Conservation (phyloP, 2,888 invertebrate genomes). For the Drosophila mercatorum region DNA sequence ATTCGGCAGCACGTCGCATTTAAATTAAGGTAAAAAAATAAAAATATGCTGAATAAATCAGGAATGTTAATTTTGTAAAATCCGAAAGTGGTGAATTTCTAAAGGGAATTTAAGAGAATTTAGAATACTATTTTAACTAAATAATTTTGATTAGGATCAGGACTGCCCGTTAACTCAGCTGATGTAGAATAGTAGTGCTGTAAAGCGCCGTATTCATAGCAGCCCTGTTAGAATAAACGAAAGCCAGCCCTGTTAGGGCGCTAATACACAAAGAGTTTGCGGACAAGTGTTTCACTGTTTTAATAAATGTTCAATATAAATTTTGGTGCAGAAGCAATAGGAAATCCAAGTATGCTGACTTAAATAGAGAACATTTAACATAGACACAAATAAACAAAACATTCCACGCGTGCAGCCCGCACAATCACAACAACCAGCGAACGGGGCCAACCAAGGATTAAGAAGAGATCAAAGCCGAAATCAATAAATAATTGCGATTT, state of each 20-base stretch:
- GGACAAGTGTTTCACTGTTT: slow-evolving; percentile 32
- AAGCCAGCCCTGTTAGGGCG: slow-evolving; percentile 49
- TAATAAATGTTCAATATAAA: slow-evolving; percentile 6
- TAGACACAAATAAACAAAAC: slow-evolving; percentile 27
- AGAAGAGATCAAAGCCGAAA: slow-evolving; percentile 14
- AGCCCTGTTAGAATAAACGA: slow-evolving; percentile 13
- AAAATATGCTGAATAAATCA: not conserved
- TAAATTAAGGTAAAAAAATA: not conserved
- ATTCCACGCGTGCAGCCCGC: slow-evolving; percentile 44
- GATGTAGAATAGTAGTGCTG: not conserved
- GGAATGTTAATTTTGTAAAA: not conserved
- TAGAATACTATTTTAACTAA: not conserved
- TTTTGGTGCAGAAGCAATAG: slow-evolving; percentile 9
- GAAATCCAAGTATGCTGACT: slow-evolving; percentile 40
- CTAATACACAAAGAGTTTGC: slow-evolving; percentile 47
- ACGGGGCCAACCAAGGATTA: slow-evolving; percentile 1
- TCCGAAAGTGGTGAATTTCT: not conserved
- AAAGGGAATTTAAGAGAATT: not conserved
- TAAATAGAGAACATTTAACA: slow-evolving; percentile 13
- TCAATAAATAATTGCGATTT: slow-evolving; percentile 42
- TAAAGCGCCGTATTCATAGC: not conserved
- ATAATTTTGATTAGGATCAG: not conserved
- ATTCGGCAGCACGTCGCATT: not conserved
- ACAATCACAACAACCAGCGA: not conserved
- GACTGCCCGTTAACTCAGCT: slow-evolving; percentile 2